Conservation (phyloP, 2,113 vertebrate genomes). For the Illadopsis cleaveri region DNA sequence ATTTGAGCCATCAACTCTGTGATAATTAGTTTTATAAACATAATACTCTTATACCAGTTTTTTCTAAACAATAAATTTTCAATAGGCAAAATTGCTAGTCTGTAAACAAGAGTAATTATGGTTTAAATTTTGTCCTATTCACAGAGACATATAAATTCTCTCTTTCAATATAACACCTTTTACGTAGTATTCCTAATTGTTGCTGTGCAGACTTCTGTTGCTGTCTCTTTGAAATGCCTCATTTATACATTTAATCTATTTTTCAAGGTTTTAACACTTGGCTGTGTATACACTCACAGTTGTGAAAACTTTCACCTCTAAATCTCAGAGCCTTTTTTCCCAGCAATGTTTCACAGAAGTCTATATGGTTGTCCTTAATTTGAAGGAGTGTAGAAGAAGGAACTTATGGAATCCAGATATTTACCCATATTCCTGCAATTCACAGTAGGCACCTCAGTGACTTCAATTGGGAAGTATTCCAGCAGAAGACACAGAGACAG, state of each 20-base stretch:
- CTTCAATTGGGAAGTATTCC: neutral
- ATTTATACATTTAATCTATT: constrained; percentile 1
- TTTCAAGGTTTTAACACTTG: neutral
- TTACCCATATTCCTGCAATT: neutral
- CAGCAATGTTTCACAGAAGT: neutral
- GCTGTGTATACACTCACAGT: neutral
- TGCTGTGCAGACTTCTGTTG: neutral
- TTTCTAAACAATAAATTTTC: neutral
- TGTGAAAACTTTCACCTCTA: neutral
- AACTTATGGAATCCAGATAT: neutral
- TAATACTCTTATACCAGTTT: neutral
- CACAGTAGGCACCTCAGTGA: neutral
- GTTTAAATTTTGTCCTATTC: neutral
- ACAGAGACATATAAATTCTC: neutral
- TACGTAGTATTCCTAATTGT: neutral
- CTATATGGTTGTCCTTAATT: neutral
- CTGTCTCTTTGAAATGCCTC: neutral
- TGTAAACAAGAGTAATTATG: neutral
- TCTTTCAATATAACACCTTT: neutral
- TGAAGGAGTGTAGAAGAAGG: neutral
- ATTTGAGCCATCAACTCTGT: neutral
- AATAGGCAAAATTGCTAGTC: neutral
- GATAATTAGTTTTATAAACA: neutral
- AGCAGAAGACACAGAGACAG: neutral
- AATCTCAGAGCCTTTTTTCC: neutral